Evolutionary conservation across 2,113 vertebrate species (phyloP).

Genomic region (Pelecanus crispus): DNA sequence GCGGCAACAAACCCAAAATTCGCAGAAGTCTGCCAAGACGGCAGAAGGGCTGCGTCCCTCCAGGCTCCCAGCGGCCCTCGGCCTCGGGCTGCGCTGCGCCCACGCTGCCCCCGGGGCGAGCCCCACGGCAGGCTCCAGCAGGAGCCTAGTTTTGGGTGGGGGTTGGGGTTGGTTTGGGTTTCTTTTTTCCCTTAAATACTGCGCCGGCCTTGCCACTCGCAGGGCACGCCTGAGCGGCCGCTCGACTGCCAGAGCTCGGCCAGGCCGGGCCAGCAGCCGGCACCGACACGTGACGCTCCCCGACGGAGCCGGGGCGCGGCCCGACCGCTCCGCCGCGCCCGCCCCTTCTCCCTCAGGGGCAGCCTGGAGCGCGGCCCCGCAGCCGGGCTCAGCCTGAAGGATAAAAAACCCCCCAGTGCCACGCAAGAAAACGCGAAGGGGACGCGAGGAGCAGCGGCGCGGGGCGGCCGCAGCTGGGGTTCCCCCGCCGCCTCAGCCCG

Average conservation of each 20-base stretch:
- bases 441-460: too few relatives aligned
- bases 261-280: neutral
- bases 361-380: accelerated
- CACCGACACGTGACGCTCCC: neutral
- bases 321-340: neutral
- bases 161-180: too few relatives aligned
- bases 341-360: neutral
- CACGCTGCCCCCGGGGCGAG: neutral
- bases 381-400: too few relatives aligned
- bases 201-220: neutral
- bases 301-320: neutral
- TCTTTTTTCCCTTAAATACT: accelerated
- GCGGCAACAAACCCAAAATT: accelerated
- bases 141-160: too few relatives aligned
- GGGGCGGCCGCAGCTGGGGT: too few relatives aligned
- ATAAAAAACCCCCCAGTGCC: accelerated
- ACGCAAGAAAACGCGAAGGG: too few relatives aligned
- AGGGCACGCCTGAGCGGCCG: neutral
- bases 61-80: too few relatives aligned
- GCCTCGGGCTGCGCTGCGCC: accelerated
- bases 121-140: too few relatives aligned
- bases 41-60: neutral
- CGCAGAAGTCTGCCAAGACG: accelerated
- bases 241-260: too few relatives aligned
- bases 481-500: neutral